These are phyloP conservation scores for Eubucco bourcierii DNA, from an alignment of 2,113 vertebrate genomes.

Conservation along the genomic window DNA sequence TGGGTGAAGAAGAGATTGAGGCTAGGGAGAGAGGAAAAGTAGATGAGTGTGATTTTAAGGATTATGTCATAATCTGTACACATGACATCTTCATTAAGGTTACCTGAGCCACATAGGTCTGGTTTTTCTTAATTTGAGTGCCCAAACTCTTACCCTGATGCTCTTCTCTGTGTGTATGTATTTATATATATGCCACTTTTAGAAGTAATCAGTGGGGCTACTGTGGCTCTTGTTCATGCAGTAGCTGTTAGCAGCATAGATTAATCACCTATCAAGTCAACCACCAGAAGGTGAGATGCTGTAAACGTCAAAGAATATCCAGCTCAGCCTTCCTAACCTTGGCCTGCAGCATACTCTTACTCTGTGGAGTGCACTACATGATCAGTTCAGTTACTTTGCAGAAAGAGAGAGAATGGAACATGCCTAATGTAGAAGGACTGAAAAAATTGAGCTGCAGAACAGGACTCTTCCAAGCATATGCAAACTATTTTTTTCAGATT, in stretches of 20 bases:
- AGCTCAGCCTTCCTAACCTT: not conserved
- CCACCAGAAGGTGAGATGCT: not conserved
- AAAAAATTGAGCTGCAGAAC: not conserved
- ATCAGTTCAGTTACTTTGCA: not conserved
- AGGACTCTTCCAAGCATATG: not conserved
- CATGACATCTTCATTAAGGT: not conserved
- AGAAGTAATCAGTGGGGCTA: not conserved
- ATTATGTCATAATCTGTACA: not conserved
- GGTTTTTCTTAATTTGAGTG: not conserved
- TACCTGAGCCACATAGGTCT: not conserved
- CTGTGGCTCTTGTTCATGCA: not conserved
- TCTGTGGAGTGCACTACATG: not conserved
- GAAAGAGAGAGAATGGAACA: not conserved
- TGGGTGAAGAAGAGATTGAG: not conserved
- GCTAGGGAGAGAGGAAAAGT: not conserved
- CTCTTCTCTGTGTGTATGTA: not conserved
- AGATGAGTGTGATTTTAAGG: not conserved
- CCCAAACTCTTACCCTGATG: not conserved
- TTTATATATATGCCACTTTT: not conserved
- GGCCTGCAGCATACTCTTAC: not conserved
- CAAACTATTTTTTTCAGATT: not conserved
- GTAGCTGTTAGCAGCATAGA: slow-evolving; percentile 7
- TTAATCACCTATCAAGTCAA: slow-evolving; percentile 30
- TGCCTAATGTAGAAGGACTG: not conserved
- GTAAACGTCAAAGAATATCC: not conserved